Evolutionary conservation across 2,113 vertebrate genomes (phyloP).

Genomic region (Centrocercus urophasianus): DNA sequence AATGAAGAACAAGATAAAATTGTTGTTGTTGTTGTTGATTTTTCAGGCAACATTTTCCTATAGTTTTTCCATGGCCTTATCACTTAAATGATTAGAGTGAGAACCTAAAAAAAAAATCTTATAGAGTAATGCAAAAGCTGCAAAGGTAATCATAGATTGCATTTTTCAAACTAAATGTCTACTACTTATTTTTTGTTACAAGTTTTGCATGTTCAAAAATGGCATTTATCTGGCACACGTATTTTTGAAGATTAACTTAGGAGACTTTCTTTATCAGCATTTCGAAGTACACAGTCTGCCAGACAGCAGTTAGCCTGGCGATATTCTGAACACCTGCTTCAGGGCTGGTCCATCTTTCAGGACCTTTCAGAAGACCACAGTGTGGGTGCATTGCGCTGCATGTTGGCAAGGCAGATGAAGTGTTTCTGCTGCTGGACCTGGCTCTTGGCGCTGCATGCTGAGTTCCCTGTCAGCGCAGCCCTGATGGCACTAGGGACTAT

Average conservation of each 20-base stretch:
- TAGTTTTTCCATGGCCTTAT: background rate
- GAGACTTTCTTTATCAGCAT: background rate
- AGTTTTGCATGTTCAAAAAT: background rate
- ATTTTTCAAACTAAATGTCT: background rate
- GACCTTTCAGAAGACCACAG: background rate
- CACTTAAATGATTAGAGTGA: background rate
- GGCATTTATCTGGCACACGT: background rate
- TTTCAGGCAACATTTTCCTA: background rate
- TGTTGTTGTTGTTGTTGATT: background rate
- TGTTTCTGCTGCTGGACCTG: background rate
- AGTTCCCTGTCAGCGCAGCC: background rate
- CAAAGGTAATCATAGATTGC: background rate
- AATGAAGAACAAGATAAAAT: background rate
- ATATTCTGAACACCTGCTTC: background rate
- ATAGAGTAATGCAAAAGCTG: background rate
- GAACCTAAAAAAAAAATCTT: background rate
- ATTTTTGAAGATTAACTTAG: background rate
- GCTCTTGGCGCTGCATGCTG: background rate
- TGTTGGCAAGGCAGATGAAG: background rate
- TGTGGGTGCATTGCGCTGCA: rapidly evolving
- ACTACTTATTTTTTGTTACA: background rate
- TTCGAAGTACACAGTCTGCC: background rate
- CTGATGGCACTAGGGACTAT: background rate
- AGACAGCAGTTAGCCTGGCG: background rate
- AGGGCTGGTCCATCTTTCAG: rapidly evolving